Percentiles rank a stretch among this genome's conserved stretches.
phyloP scores from a whole-genome alignment of 2,113 vertebrate genomes.

The Coturnix japonica region DNA sequence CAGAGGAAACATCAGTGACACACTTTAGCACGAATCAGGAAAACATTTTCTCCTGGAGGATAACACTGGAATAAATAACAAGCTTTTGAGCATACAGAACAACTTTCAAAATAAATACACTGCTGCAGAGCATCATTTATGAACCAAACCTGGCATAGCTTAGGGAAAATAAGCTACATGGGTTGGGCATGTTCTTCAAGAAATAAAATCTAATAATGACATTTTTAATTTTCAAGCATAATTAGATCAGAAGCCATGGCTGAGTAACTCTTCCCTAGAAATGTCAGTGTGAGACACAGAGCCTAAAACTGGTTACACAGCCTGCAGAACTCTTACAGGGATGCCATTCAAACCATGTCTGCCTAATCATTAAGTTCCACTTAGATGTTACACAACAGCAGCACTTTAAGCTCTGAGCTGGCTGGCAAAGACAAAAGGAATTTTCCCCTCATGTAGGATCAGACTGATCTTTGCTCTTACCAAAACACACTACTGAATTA shows the following conservation, averaged over 20 bases:
- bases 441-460: neutral
- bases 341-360: neutral
- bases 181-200: neutral
- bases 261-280: neutral
- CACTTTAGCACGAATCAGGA: neutral
- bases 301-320: neutral
- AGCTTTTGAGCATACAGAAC: neutral
- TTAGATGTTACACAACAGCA: neutral
- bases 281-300: neutral
- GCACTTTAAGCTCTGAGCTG: neutral
- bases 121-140: neutral
- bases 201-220: neutral
- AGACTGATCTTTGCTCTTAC: neutral
- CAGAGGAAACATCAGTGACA: neutral
- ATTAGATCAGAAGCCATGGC: neutral
- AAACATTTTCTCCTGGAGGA: neutral
- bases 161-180: neutral
- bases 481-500: neutral
- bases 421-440: neutral
- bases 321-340: rapidly evolving
- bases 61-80: neutral
- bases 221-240: neutral
- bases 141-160: neutral
- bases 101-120: neutral
- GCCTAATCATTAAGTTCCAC: no score